Base-by-base conservation (phyloP, 2,113 vertebrate species). In the Nannospalax galili region DNA sequence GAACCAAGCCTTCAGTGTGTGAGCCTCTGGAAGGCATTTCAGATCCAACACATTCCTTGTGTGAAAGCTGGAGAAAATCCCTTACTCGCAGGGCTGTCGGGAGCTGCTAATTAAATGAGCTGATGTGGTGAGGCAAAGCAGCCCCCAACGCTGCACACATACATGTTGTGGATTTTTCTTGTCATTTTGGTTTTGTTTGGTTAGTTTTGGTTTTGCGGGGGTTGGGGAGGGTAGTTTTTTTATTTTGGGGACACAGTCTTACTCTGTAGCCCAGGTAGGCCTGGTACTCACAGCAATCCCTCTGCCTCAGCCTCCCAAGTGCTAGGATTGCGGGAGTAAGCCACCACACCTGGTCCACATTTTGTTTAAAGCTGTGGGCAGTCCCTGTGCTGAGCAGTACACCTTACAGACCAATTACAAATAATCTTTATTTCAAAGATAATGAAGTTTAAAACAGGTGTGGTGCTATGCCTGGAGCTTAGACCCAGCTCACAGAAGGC, bases 371-470 rank as follows among this genome's bases (percentile, higher is more conserved):
- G 82, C 72, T 74, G 32, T 64, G 20, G 22, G 16, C 32, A 70
- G 78, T 7, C 40, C 48, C n/a, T 64, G 1, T 20, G n/a, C 30
- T 93, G 84, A 96, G 64, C 56, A 82, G 35, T 52, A 16, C 56
- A 78, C 2, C 52, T 56, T 72, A 58, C 3, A 70, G 20, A 58
- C 14, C 35, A 89, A 6, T 30, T 90, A 67, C 12, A 22, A 16
- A 70, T 93, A 22, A 60, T 16, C 11, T 82, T 56, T 80, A 37
- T 84, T 84, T 97, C 70, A 87, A 93, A 92, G 62, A 73, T 40
- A 30, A 62, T 56, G 65, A n/a, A 70, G 37, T 75, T 73, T 72
- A 82, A 74, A 40, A 37, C 65, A 56, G 8, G 48, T 6, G 70
- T 32, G 16, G 14, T 73, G 30, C 20, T 24, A 48, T 62, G 78